phyloP scores from a whole-genome alignment of 2,113 vertebrate genomes.

The Nanorana parkeri region DNA sequence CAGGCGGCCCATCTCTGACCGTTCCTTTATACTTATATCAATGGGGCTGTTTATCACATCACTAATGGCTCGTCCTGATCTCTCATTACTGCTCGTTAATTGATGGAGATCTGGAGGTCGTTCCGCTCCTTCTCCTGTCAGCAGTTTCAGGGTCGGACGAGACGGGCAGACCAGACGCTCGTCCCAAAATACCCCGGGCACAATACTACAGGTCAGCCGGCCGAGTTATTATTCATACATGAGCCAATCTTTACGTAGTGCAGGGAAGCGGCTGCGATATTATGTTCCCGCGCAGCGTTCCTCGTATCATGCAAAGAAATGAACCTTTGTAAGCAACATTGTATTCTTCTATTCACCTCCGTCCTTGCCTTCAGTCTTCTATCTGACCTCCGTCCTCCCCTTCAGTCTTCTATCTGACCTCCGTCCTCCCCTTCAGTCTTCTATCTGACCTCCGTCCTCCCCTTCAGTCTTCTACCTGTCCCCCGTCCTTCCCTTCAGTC shows the following conservation, averaged over 20 bases:
- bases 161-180: background rate
- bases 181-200: constrained; percentile 7
- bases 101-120: background rate
- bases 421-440: no score
- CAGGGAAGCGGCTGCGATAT: no score
- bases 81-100: constrained; percentile 48
- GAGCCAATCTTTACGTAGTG: background rate
- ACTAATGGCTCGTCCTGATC: constrained; percentile 57
- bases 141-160: constrained; percentile 14
- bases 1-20: constrained; percentile 57
- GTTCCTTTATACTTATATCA: constrained; percentile 66
- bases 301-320: background rate
- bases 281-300: background rate
- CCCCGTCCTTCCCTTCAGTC: no score
- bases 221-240: background rate
- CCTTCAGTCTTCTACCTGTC: no score
- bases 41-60: constrained; percentile 62
- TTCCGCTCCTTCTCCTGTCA: constrained; percentile 13
- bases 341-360: no score
- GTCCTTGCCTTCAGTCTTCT: no score
- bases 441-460: no score
- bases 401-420: no score
- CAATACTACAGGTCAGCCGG: background rate
- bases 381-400: no score
- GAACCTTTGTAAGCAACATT: no score